Conservation (phyloP, 2,888 invertebrate genomes). For the Cremastinae sp. region DNA sequence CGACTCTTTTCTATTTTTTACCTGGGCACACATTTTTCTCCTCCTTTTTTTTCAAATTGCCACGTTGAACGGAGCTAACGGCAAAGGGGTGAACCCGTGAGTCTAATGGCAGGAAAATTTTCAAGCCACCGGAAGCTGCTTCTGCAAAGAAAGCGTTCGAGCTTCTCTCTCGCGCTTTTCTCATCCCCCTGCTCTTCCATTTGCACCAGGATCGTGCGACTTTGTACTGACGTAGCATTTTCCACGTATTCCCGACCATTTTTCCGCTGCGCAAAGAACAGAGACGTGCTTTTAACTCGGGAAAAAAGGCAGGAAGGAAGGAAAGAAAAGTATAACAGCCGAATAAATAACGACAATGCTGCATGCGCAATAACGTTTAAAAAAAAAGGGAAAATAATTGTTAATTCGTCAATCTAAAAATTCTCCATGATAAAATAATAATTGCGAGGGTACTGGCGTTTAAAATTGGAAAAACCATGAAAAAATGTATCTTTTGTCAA, state of each 20-base stretch:
- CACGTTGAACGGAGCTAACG: slow-evolving; percentile 38
- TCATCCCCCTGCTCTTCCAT: slow-evolving; percentile 7
- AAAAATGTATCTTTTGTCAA: not conserved
- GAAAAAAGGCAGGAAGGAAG: not conserved
- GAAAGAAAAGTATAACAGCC: not conserved
- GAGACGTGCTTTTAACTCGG: too few species aligned
- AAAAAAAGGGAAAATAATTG: too few species aligned
- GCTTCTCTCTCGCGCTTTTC: slow-evolving; percentile 15
- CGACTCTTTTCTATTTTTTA: slow-evolving; percentile 19
- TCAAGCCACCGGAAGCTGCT: slow-evolving; percentile 3
- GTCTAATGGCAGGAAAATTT: slow-evolving; percentile 29
- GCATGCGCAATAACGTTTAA: too few species aligned
- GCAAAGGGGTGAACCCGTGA: slow-evolving; percentile 29
- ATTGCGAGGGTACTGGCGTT: too few species aligned
- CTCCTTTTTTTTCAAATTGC: slow-evolving; percentile 45
- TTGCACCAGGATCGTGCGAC: not conserved
- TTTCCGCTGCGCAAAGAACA: not conserved
- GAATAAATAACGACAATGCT: too few species aligned
- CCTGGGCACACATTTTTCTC: too few species aligned
- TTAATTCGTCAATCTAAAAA: too few species aligned
- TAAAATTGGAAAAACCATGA: not conserved
- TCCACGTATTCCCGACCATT: slow-evolving; percentile 12
- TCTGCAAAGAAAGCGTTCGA: slow-evolving; percentile 24
- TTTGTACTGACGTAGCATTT: slow-evolving; percentile 31
- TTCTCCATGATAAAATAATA: too few species aligned